Evolutionary conservation across 2,113 vertebrate genomes (phyloP).

Genomic region (Platysteira castanea): DNA sequence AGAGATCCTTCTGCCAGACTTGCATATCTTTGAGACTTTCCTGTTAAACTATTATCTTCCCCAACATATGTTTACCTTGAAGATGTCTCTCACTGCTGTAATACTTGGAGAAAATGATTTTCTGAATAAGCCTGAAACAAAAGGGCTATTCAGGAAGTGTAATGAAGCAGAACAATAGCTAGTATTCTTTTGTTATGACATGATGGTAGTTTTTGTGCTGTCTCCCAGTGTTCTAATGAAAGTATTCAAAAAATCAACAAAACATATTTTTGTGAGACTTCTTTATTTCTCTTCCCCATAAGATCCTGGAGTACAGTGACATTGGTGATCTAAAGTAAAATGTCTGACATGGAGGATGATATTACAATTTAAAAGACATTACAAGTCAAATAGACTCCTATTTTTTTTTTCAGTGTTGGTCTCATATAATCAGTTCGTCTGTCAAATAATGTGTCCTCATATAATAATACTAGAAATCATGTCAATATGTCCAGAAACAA

Average conservation of each 20-base stretch:
- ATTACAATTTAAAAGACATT: background rate
- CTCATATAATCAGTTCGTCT: background rate
- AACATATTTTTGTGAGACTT: background rate
- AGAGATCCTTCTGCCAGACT: no score
- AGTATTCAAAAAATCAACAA: background rate
- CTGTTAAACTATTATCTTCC: no score
- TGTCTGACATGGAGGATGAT: background rate
- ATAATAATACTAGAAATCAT: background rate
- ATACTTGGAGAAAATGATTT: background rate
- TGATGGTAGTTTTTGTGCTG: background rate
- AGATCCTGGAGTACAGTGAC: background rate
- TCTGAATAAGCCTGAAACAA: background rate
- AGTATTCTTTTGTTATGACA: background rate
- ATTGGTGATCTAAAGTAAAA: background rate
- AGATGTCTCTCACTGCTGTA: background rate
- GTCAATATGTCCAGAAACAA: background rate
- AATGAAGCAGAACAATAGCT: background rate
- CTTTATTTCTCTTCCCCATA: background rate
- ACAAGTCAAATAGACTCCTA: background rate
- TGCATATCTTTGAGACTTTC: no score
- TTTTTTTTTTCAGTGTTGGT: background rate
- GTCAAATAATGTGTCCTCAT: background rate
- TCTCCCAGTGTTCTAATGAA: background rate
- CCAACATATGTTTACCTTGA: background rate
- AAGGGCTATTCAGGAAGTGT: background rate